Conservation (phyloP, 2,888 invertebrate genomes). For the Cephus nigrinus region DNA sequence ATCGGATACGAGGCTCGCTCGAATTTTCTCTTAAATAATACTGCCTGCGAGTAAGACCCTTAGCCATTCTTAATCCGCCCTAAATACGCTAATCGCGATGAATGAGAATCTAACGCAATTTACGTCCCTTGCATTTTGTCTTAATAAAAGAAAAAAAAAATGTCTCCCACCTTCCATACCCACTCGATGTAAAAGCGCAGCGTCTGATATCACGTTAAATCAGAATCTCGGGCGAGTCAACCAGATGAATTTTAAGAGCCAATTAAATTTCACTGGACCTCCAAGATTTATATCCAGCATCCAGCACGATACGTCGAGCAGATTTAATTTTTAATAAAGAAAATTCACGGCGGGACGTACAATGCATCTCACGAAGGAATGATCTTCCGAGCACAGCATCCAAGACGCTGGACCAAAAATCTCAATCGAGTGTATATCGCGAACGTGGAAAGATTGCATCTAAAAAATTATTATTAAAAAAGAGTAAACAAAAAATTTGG, state of each 20-base stretch:
- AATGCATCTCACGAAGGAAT: not conserved
- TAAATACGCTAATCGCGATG: not conserved
- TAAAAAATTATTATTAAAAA: not conserved
- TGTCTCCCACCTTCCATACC: no score
- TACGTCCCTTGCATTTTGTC: not conserved
- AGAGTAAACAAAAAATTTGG: no score
- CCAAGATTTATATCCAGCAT: not conserved
- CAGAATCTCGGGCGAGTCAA: not conserved
- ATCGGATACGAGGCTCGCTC: not conserved
- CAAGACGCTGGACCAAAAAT: not conserved
- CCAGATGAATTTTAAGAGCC: constrained; percentile 1
- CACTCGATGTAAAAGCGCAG: not conserved
- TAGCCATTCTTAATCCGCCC: not conserved
- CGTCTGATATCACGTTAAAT: not conserved
- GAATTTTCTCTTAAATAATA: not conserved
- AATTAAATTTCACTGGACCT: not conserved
- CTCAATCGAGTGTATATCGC: not conserved
- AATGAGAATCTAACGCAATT: not conserved
- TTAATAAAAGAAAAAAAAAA: no score
- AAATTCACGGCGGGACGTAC: not conserved
- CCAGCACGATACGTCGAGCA: not conserved
- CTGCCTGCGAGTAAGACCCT: not conserved
- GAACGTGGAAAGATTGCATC: not conserved
- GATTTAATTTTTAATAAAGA: not conserved
- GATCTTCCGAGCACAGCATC: not conserved